These are phyloP conservation scores for Anarrhichthys ocellatus DNA, from an alignment of 2,113 vertebrate species.

Conservation along the genomic window DNA sequence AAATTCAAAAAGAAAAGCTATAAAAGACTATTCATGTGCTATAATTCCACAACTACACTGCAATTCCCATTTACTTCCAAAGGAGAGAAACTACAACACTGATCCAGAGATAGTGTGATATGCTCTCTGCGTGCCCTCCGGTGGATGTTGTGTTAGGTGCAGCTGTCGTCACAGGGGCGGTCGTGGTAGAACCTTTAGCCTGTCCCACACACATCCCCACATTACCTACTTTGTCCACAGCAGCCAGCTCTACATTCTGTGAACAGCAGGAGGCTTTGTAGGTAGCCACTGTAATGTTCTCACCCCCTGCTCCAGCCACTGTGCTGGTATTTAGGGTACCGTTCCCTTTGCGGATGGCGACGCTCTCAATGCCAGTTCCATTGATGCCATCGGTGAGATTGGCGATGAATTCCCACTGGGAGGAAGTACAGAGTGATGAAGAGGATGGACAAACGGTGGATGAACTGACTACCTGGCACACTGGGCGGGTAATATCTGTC, in stretches of 20 bases:
- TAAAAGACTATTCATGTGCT: background rate
- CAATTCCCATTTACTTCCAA: slow-evolving; percentile 15
- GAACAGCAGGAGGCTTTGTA: slow-evolving; percentile 81
- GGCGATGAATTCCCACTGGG: slow-evolving; percentile 68
- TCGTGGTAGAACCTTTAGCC: slow-evolving; percentile 64
- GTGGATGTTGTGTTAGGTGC: slow-evolving; percentile 28
- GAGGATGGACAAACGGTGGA: slow-evolving; percentile 33
- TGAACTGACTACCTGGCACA: slow-evolving; percentile 56
- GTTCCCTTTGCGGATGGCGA: slow-evolving; percentile 66
- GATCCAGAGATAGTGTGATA: slow-evolving; percentile 33
- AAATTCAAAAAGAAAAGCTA: background rate
- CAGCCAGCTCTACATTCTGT: slow-evolving; percentile 67
- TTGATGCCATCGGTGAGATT: slow-evolving; percentile 74
- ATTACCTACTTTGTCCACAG: slow-evolving; percentile 77
- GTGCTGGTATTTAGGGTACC: slow-evolving; percentile 72
- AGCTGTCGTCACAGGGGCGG: background rate
- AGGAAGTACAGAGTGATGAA: slow-evolving; percentile 57
- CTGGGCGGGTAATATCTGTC: slow-evolving; percentile 67
- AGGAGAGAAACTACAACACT: slow-evolving; percentile 21
- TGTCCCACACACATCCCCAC: slow-evolving; percentile 74
- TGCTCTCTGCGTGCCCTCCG: slow-evolving; percentile 24
- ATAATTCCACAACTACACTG: background rate
- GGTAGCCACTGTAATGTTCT: slow-evolving; percentile 58
- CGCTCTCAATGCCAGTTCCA: slow-evolving; percentile 69
- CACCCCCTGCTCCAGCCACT: slow-evolving; percentile 21